Conservation (phyloP, 2,113 vertebrate species). For the Colossoma macropomum region DNA sequence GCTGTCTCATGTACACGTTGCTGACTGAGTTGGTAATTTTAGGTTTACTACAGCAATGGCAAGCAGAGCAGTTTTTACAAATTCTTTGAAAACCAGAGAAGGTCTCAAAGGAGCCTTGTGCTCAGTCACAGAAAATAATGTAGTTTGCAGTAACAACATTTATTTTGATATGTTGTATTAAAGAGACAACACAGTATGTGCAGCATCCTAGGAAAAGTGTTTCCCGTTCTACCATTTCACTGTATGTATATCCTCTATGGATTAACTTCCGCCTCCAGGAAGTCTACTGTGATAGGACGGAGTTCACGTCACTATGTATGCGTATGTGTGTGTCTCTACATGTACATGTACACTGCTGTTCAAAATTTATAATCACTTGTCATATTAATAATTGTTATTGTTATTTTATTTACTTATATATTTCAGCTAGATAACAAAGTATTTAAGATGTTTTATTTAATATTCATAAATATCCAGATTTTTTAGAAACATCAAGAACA, state of each 20-base stretch:
- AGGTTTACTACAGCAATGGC: not conserved
- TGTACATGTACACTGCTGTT: no score
- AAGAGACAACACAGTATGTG: not conserved
- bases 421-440: no score
- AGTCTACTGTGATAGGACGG: not conserved
- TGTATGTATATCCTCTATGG: not conserved
- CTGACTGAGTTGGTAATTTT: not conserved
- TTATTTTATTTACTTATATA: no score
- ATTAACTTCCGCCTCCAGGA: constrained; percentile 19
- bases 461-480: no score
- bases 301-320: no score
- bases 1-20: not conserved
- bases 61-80: not conserved
- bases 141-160: not conserved
- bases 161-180: not conserved
- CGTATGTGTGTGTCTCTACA: no score
- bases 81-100: not conserved
- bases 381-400: no score
- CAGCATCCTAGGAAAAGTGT: not conserved
- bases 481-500: no score
- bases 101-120: not conserved
- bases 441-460: no score
- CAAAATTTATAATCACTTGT: no score
- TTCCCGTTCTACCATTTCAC: not conserved
- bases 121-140: not conserved